These are phyloP conservation scores for Cryptophagus acutangulus DNA, from an alignment of 2,888 invertebrate species.

Conservation along the genomic window DNA sequence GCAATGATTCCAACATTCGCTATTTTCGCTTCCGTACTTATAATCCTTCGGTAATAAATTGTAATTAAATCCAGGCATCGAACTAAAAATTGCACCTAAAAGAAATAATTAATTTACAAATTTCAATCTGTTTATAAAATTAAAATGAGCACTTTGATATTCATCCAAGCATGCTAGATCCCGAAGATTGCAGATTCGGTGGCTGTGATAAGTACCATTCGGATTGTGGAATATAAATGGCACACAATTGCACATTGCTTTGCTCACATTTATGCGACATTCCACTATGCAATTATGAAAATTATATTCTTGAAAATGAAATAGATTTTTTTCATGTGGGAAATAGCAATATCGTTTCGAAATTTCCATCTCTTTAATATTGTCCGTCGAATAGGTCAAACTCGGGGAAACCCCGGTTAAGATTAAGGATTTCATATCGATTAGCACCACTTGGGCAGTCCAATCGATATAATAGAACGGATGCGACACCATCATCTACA, in stretches of 20 bases:
- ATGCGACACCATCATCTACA: slow-evolving; percentile 59
- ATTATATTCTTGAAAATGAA: slow-evolving; percentile 50
- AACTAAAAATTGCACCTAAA: slow-evolving; percentile 37
- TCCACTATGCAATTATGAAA: slow-evolving; percentile 63
- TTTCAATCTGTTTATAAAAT: neutral
- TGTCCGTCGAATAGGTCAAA: slow-evolving; percentile 57
- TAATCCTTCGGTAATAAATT: slow-evolving; percentile 11
- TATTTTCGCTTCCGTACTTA: slow-evolving; percentile 13
- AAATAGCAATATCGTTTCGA: slow-evolving; percentile 57
- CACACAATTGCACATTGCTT: slow-evolving; percentile 55
- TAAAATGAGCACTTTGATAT: slow-evolving; percentile 25
- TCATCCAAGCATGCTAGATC: slow-evolving; percentile 51
- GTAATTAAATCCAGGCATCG: slow-evolving; percentile 45
- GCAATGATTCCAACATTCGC: slow-evolving; percentile 53
- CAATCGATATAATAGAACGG: slow-evolving; percentile 61
- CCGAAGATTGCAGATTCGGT: slow-evolving; percentile 49
- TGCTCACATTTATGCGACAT: slow-evolving; percentile 51
- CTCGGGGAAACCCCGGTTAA: slow-evolving; percentile 61
- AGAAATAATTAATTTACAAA: neutral
- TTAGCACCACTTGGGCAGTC: slow-evolving; percentile 56
- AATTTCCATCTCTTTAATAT: slow-evolving; percentile 50
- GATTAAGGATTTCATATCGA: slow-evolving; percentile 54
- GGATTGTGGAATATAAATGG: slow-evolving; percentile 53
- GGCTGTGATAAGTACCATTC: slow-evolving; percentile 42
- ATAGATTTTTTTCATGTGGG: slow-evolving; percentile 50